Percentiles rank a stretch among this genome's conserved stretches.
Conservation (phyloP, 2,888 invertebrate species). For the Sminthurinus aureus region DNA sequence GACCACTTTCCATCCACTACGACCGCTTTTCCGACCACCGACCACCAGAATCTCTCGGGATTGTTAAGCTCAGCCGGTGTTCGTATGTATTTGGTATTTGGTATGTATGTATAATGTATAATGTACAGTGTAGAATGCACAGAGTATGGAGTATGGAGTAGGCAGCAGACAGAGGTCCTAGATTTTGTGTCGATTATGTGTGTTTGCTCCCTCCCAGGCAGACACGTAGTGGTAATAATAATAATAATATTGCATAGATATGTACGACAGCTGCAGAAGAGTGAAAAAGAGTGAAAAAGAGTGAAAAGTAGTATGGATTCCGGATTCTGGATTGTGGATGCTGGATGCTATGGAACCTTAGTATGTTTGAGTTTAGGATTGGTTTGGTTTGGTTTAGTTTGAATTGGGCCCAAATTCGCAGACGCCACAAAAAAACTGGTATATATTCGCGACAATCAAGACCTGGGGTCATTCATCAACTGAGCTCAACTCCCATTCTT, state of each 20-base stretch:
- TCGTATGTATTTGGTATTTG: too few relatives aligned
- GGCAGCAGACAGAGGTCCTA: not conserved
- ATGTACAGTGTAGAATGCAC: slow-evolving; percentile 27
- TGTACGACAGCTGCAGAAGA: not conserved
- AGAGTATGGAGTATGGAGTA: not conserved
- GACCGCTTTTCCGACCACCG: too few relatives aligned
- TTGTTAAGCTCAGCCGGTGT: too few relatives aligned
- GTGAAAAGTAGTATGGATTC: too few relatives aligned
- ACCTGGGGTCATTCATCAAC: slow-evolving; percentile 49
- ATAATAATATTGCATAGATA: not conserved
- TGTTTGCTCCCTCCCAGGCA: not conserved
- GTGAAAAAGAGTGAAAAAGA: not conserved
- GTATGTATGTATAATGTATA: too few relatives aligned
- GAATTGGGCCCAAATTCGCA: slow-evolving; percentile 46
- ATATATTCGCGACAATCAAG: slow-evolving; percentile 42
- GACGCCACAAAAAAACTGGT: slow-evolving; percentile 43
- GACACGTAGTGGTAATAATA: not conserved
- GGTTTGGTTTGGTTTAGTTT: too few relatives aligned
- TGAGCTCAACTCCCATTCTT: slow-evolving; percentile 28
- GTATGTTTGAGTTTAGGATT: too few relatives aligned
- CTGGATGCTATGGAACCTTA: too few relatives aligned
- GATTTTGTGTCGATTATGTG: not conserved
- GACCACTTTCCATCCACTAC: too few relatives aligned
- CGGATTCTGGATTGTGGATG: too few relatives aligned
- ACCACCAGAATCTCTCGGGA: too few relatives aligned